Evolutionary conservation across 2,888 invertebrate genomes (phyloP).

Genomic region (Tryphoninae sp.): DNA sequence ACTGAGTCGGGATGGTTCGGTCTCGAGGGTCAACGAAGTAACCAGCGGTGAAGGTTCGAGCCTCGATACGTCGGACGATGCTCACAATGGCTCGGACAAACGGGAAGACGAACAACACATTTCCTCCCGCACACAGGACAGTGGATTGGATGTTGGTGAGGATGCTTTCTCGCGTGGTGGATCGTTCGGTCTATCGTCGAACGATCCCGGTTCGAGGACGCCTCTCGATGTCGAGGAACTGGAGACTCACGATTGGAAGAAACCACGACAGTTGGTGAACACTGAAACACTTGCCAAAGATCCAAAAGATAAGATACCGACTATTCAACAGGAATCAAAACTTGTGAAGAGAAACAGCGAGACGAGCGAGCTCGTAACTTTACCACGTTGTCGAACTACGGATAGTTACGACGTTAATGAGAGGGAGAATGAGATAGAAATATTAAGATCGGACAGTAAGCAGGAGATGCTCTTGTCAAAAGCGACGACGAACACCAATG

Average conservation of each 20-base stretch:
- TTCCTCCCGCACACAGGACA: slow-evolving; percentile 60
- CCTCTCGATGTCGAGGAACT: slow-evolving; percentile 55
- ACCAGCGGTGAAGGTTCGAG: slow-evolving; percentile 75
- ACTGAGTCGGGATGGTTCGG: slow-evolving; percentile 24
- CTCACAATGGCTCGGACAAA: slow-evolving; percentile 68
- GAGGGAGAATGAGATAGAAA: slow-evolving; percentile 64
- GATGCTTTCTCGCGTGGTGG: slow-evolving; percentile 61
- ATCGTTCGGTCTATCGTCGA: slow-evolving; percentile 61
- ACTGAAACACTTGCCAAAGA: slow-evolving; percentile 9
- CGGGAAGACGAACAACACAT: slow-evolving; percentile 67
- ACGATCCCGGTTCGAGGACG: slow-evolving; percentile 60
- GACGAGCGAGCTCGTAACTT: neutral
- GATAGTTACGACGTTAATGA: slow-evolving; percentile 23
- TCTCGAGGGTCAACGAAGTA: slow-evolving; percentile 71
- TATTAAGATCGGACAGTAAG: slow-evolving; percentile 66
- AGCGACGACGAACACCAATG: slow-evolving; percentile 68
- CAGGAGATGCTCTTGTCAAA: slow-evolving; percentile 66
- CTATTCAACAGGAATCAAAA: slow-evolving; percentile 28
- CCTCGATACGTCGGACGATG: slow-evolving; percentile 73
- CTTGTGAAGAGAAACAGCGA: slow-evolving; percentile 10
- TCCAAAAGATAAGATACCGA: slow-evolving; percentile 17
- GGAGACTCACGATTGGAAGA: slow-evolving; percentile 38
- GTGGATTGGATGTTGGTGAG: slow-evolving; percentile 65
- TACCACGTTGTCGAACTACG: neutral
- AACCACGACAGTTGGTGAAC: neutral